Evolutionary conservation across 2,797 vertebrate genomes (phyloP).

Genomic region (Pristis pectinata): DNA sequence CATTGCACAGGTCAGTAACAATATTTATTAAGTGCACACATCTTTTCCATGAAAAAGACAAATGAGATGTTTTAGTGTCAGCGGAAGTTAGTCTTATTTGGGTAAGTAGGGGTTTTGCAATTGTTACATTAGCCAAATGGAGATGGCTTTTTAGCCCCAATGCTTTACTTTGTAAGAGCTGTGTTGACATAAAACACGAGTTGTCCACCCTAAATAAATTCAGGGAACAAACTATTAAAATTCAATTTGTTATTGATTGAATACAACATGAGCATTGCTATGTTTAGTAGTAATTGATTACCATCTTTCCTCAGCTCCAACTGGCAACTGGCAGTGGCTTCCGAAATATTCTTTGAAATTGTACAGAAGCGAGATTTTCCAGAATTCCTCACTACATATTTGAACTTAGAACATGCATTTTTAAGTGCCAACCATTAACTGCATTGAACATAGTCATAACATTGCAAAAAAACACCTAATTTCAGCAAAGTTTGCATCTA

Average conservation of each 20-base stretch:
- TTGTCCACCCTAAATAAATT: background rate
- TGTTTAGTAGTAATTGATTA: background rate
- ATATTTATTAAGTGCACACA: background rate
- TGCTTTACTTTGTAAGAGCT: background rate
- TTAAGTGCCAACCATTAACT: conserved; percentile 46
- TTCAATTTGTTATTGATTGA: background rate
- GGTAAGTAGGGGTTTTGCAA: background rate
- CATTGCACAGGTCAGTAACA: background rate
- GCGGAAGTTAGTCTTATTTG: background rate
- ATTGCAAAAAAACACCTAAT: background rate
- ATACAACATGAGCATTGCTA: background rate
- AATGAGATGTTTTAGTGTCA: background rate
- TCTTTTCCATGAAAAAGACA: background rate
- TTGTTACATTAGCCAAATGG: background rate
- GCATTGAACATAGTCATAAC: background rate
- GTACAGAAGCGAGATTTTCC: conserved; percentile 59
- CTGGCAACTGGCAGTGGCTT: conserved; percentile 49
- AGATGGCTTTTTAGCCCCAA: background rate
- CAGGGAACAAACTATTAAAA: background rate
- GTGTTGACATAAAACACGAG: background rate
- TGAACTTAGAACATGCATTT: conserved; percentile 61
- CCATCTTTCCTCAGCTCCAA: conserved; percentile 47
- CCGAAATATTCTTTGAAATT: conserved; percentile 59
- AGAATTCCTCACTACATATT: conserved; percentile 64
- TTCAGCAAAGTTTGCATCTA: background rate